Percentiles rank a stretch among this genome's conserved stretches.
Conservation (phyloP, 2,888 invertebrate species). For the Eudiplozoon nipponicum region DNA sequence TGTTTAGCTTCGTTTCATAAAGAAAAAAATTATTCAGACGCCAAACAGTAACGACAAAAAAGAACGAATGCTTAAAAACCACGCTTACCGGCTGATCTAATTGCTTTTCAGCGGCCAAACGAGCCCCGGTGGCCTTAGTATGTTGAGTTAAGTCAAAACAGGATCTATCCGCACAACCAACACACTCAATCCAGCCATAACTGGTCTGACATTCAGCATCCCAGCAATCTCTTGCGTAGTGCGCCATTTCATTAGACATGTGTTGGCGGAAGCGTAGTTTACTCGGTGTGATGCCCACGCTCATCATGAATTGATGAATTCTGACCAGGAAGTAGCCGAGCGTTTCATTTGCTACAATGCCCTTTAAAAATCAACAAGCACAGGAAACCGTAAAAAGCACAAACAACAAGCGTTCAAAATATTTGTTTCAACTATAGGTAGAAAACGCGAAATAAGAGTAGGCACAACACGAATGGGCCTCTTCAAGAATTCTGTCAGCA, state of each 20-base stretch:
- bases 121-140: conserved; percentile 57
- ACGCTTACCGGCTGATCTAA: conserved; percentile 10
- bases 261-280: conserved; percentile 78
- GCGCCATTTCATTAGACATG: conserved; percentile 97
- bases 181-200: conserved; percentile 61
- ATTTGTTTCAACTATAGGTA: too few relatives aligned
- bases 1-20: too few relatives aligned
- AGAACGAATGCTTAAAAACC: neutral
- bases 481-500: too few relatives aligned
- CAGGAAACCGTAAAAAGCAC: too few relatives aligned
- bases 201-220: conserved; percentile 89
- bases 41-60: conserved; percentile 1
- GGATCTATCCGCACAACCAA: conserved; percentile 88
- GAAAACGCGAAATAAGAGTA: too few relatives aligned
- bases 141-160: conserved; percentile 84
- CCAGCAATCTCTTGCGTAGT: conserved; percentile 98
- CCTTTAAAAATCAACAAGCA: conserved; percentile 17
- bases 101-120: conserved; percentile 53
- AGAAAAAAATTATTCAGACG: neutral
- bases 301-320: conserved; percentile 54
- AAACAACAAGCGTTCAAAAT: too few relatives aligned
- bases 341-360: conserved; percentile 65
- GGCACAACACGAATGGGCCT: too few relatives aligned
- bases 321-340: conserved; percentile 86
- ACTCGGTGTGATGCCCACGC: conserved; percentile 50